Evolutionary conservation across 2,888 invertebrate species (phyloP).

Genomic region (Rhodophaea formosa): DNA sequence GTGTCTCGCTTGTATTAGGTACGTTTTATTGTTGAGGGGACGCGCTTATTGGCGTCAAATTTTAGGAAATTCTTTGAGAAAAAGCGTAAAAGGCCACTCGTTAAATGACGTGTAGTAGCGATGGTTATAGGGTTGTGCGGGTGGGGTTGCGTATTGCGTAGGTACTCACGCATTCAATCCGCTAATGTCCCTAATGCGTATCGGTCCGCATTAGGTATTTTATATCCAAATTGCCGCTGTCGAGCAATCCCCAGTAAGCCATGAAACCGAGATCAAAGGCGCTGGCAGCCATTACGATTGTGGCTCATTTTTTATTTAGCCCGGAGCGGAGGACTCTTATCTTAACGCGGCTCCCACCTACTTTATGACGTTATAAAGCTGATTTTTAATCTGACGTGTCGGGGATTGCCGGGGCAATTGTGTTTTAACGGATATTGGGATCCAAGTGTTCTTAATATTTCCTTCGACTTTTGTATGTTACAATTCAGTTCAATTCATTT

Average conservation of each 20-base stretch:
- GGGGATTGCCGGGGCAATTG: constrained; percentile 53
- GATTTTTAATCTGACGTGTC: constrained; percentile 78
- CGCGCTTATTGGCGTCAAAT: constrained; percentile 27
- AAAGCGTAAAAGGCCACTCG: constrained; percentile 19
- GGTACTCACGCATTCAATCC: constrained; percentile 54
- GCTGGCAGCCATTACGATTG: constrained; percentile 73
- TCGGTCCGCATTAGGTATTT: constrained; percentile 69
- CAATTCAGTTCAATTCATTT: no score
- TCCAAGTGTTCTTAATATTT: no score
- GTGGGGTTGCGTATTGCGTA: constrained; percentile 23
- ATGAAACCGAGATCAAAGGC: constrained; percentile 79
- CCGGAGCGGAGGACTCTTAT: constrained; percentile 65
- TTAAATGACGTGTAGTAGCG: constrained; percentile 14
- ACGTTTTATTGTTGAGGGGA: constrained; percentile 56
- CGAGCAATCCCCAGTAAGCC: constrained; percentile 75
- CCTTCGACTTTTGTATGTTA: no score
- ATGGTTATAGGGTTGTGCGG: constrained; percentile 20
- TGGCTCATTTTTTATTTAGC: constrained; percentile 81
- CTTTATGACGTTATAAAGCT: constrained; percentile 80
- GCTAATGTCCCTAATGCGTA: constrained; percentile 74
- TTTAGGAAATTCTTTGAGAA: constrained; percentile 36
- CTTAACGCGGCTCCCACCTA: constrained; percentile 67
- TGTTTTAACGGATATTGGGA: constrained; percentile 31
- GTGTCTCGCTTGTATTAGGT: constrained; percentile 60
- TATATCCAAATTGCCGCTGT: constrained; percentile 73